Conservation (phyloP, 2,113 vertebrate species). For the Cepphus grylle region DNA sequence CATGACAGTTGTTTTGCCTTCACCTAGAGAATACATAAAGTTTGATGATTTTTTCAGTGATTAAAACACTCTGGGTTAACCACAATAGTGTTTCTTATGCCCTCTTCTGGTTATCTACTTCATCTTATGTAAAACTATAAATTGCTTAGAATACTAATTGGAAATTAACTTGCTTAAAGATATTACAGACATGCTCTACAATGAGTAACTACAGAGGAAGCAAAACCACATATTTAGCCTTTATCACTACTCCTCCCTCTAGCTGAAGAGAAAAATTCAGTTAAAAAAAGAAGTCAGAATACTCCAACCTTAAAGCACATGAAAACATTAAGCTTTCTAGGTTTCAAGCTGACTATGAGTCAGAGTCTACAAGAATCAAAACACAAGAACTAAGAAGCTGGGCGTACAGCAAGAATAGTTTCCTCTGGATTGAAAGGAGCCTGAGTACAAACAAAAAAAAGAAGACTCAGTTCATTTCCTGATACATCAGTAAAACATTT, state of each 20-base stretch:
- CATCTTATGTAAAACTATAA: neutral
- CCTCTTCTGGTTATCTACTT: conserved; percentile 1
- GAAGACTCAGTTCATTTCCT: neutral
- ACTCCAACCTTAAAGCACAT: neutral
- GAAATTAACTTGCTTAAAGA: neutral
- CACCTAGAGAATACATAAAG: neutral
- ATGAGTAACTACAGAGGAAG: neutral
- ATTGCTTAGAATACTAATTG: neutral
- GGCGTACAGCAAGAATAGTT: neutral
- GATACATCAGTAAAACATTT: neutral
- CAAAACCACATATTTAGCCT: neutral
- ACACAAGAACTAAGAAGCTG: neutral
- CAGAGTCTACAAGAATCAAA: neutral
- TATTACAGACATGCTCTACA: neutral
- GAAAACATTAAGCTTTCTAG: neutral
- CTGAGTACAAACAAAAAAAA: neutral
- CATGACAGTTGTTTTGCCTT: neutral
- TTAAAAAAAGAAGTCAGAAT: neutral
- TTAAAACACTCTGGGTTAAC: neutral
- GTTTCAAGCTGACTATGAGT: neutral
- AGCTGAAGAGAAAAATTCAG: neutral
- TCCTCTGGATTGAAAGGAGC: neutral
- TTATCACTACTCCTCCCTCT: neutral
- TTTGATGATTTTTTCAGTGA: neutral
- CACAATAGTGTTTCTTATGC: neutral